Evolutionary conservation across 2,113 vertebrate species (phyloP).

Genomic region (Trogon melanurus): DNA sequence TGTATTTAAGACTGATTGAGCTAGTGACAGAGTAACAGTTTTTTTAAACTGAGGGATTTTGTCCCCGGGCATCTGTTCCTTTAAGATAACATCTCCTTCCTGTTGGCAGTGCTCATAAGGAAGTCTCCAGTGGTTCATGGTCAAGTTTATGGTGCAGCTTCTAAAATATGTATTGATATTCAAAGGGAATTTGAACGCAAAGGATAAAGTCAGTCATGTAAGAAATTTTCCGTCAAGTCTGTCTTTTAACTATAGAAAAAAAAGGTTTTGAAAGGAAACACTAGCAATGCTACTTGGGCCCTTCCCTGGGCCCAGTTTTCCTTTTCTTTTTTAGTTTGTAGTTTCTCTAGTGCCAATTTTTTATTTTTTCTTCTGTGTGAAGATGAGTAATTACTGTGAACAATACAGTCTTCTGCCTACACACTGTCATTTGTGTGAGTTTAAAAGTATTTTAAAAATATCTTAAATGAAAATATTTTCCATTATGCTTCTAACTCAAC

Average conservation of each 20-base stretch:
- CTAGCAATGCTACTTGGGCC: neutral
- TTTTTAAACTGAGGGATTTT: neutral
- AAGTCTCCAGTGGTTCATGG: neutral
- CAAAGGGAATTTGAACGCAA: constrained; percentile 1
- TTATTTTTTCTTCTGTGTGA: neutral
- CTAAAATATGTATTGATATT: neutral
- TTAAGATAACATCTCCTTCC: neutral
- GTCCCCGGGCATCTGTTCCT: neutral
- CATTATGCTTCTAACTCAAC: neutral
- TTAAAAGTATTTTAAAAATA: neutral
- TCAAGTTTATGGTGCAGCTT: neutral
- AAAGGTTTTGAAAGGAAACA: neutral
- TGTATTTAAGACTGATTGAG: neutral
- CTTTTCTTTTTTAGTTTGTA: neutral
- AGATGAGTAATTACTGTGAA: neutral
- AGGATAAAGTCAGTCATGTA: neutral
- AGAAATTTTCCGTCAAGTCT: neutral
- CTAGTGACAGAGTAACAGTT: neutral
- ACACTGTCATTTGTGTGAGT: neutral
- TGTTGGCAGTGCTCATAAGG: neutral
- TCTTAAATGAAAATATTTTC: neutral
- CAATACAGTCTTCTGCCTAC: neutral
- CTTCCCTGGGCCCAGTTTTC: neutral
- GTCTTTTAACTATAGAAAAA: neutral
- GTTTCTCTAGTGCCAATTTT: neutral